A percentile compares a stretch with the other conserved stretches of the same genome.
Conservation (phyloP, 2,113 vertebrate species). For the Antechinus flavipes region DNA sequence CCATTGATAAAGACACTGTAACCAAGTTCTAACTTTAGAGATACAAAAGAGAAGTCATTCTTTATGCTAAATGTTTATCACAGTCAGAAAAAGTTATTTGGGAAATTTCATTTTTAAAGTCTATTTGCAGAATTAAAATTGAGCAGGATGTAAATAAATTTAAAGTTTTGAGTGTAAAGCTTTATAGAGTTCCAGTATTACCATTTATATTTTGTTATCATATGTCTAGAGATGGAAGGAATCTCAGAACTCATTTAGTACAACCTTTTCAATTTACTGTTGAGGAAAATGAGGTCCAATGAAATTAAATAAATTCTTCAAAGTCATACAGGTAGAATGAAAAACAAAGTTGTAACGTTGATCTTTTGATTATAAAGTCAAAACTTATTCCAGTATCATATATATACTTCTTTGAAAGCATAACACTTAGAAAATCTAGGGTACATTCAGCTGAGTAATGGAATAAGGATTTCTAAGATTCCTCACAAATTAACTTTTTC, state of each 20-base stretch:
- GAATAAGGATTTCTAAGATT: neutral
- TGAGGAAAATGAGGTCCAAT: neutral
- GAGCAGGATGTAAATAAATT: neutral
- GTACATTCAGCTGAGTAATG: neutral
- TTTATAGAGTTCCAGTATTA: neutral
- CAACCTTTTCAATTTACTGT: neutral
- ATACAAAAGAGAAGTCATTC: neutral
- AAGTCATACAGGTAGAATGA: neutral
- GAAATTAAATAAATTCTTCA: neutral
- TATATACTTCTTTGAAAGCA: neutral
- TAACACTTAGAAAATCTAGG: neutral
- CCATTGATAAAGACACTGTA: neutral
- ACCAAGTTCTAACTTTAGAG: neutral
- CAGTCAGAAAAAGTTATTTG: neutral
- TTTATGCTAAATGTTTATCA: neutral
- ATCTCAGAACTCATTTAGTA: neutral
- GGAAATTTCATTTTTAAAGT: neutral
- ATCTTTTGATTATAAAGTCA: neutral
- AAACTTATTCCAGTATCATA: neutral
- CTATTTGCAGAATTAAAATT: neutral
- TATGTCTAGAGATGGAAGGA: neutral
- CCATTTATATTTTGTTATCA: neutral
- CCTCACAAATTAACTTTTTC: neutral
- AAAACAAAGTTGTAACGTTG: neutral
- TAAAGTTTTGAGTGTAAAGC: neutral